Percentiles rank a stretch among this genome's conserved stretches.
phyloP scores from a whole-genome alignment of 2,113 vertebrate genomes.

The Toxostoma redivivum region DNA sequence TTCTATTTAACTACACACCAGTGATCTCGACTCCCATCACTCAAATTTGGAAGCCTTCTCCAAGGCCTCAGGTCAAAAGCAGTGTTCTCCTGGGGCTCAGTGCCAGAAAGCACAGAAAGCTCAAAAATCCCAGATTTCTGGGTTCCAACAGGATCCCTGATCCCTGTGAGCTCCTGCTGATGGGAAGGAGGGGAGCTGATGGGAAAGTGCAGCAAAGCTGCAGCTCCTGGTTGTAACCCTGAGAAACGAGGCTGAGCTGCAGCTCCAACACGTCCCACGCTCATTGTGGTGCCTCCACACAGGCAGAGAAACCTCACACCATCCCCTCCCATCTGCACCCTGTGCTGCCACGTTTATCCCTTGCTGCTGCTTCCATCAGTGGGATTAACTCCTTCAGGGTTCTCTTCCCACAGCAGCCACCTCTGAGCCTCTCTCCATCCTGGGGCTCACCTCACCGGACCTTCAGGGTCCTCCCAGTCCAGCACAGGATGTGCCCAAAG shows the following conservation, averaged over 20 bases:
- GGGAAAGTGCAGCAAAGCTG: background rate
- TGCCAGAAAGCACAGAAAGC: no score
- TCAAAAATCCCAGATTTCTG: no score
- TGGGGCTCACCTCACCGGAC: background rate
- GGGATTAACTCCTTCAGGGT: no score
- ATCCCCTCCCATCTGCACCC: background rate
- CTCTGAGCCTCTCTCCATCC: background rate
- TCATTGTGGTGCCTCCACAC: background rate
- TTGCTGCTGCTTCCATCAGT: background rate
- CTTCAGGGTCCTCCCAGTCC: background rate
- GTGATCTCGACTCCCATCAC: no score
- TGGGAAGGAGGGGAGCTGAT: background rate
- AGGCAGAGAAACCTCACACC: background rate
- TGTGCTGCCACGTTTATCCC: rapidly evolving
- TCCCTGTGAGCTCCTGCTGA: background rate
- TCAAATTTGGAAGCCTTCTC: no score
- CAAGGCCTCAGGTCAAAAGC: no score
- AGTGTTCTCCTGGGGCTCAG: no score
- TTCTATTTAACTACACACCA: no score
- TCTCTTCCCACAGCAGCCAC: background rate
- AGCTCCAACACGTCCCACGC: background rate
- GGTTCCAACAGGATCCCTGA: background rate
- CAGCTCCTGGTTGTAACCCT: background rate
- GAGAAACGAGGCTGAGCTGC: background rate
- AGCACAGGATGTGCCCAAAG: background rate